Conservation (phyloP, 2,888 invertebrate species). For the Eulithis prunata region DNA sequence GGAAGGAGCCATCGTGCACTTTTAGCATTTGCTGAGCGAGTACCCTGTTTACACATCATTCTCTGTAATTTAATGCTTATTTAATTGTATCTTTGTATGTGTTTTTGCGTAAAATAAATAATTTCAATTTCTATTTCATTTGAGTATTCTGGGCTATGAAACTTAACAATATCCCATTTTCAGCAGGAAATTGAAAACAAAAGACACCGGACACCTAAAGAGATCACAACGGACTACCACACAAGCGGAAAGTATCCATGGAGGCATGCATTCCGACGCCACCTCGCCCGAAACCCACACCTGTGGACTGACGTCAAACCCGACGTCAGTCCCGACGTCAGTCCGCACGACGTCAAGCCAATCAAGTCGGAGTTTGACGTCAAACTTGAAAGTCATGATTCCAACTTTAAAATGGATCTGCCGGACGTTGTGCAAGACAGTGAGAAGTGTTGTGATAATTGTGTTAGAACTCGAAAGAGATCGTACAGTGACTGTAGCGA, state of each 20-base stretch:
- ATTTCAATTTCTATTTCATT: no score
- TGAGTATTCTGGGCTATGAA: no score
- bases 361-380: slow-evolving; percentile 10
- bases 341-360: slow-evolving; percentile 18
- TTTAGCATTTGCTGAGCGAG: no score
- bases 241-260: slow-evolving; percentile 72
- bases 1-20: no score
- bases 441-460: slow-evolving; percentile 43
- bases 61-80: no score
- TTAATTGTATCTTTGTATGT: no score
- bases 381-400: slow-evolving; percentile 24
- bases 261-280: slow-evolving; percentile 72
- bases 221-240: slow-evolving; percentile 72
- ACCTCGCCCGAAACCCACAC: slow-evolving; percentile 62
- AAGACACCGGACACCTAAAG: slow-evolving; percentile 70
- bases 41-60: no score
- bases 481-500: slow-evolving; percentile 69
- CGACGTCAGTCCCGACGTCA: slow-evolving; percentile 34
- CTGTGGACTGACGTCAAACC: slow-evolving; percentile 57
- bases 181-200: slow-evolving; percentile 74
- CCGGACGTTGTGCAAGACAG: slow-evolving; percentile 50
- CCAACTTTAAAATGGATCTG: slow-evolving; percentile 29
- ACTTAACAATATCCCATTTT: neutral
- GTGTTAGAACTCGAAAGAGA: slow-evolving; percentile 57
- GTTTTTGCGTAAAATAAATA: no score